phyloP scores from a whole-genome alignment of 2,888 invertebrate species.

The Folsomia manolachei region DNA sequence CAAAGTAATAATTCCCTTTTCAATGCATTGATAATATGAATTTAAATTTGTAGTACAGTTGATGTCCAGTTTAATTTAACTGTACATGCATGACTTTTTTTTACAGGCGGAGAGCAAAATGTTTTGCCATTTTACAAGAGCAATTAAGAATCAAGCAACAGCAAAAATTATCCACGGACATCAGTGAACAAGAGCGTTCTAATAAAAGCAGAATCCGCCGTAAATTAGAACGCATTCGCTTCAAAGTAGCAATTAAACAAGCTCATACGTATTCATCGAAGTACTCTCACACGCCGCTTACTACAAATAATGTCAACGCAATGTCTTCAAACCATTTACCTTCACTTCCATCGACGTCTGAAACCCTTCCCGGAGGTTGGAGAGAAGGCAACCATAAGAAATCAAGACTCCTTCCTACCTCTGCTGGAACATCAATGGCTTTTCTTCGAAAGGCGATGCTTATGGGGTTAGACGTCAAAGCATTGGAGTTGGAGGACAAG shows the following conservation, averaged over 20 bases:
- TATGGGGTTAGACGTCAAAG: conserved; percentile 82
- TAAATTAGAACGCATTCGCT: conserved; percentile 78
- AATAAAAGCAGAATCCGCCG: conserved; percentile 64
- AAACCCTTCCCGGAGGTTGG: conserved; percentile 19
- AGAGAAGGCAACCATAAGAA: conserved; percentile 68
- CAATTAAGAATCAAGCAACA: conserved; percentile 42
- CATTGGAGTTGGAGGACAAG: conserved; percentile 76
- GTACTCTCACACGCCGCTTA: background rate
- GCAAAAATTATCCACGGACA: conserved; percentile 29
- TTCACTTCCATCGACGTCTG: background rate
- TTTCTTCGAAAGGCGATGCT: conserved; percentile 80
- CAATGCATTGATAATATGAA: background rate
- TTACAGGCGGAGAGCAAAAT: conserved; percentile 35
- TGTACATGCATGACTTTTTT: too few relatives aligned
- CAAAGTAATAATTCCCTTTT: conserved; percentile 56
- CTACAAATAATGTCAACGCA: background rate
- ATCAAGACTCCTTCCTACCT: conserved; percentile 83
- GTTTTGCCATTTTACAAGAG: conserved; percentile 43
- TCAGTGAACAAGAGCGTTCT: conserved; percentile 33
- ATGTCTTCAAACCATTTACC: background rate
- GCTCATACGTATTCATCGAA: conserved; percentile 18
- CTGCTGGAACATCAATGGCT: conserved; percentile 80
- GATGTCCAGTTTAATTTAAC: conserved; percentile 4
- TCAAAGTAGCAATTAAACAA: conserved; percentile 58
- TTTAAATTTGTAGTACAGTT: background rate